Evolutionary conservation across 2,888 invertebrate species (phyloP), one percentile per base, ranked within the genome.

Genomic region (Amorpha juglandis): DNA sequence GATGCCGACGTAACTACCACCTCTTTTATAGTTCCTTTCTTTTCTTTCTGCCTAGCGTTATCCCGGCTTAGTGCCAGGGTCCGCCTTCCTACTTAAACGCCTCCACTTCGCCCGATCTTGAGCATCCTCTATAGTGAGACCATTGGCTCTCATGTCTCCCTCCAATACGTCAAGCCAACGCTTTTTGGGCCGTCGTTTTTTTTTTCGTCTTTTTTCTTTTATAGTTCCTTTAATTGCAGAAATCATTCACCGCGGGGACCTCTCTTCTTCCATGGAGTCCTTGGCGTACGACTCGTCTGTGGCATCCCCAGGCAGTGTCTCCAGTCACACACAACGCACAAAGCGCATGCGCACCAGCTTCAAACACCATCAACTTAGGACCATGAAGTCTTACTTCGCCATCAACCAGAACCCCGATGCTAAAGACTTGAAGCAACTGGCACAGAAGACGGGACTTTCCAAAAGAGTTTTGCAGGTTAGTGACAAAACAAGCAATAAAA

Each of bases 391-490:
- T 53, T 99, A 99, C 89, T 99, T 99, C 88, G 97, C 98, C 63
- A 97, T 99, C 83, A 99, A 99, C 93, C 99, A 99, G 92, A 99
- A 99, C 91, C 99, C 99, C 0, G 99, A 99, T 84, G 99, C 99
- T 66, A 99, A 99, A 89, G 99, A 99, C 87, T 94, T 99, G 69
- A 99, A 99, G 87, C 98, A 99, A 84, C 94, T 99, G 73, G 98
- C 99, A 0, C 98, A 99, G 91, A 99, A 99, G 93, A 99, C 99
- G 14, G 99, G 99, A 42, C 95, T 99, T 16, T 98, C 99, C 50
- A 99, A 99, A 93, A 95, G 99, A 82, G 99, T 99, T 19, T 92
- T 99, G 68, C 99, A 99, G 97, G 99, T 99, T 88, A 62, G 78
- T 72, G 11, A 51, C n/a, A 27, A 11, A 21, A n/a, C 33, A 14